Conservation (phyloP, 2,113 vertebrate genomes). For the Hippocampus zosterae region DNA sequence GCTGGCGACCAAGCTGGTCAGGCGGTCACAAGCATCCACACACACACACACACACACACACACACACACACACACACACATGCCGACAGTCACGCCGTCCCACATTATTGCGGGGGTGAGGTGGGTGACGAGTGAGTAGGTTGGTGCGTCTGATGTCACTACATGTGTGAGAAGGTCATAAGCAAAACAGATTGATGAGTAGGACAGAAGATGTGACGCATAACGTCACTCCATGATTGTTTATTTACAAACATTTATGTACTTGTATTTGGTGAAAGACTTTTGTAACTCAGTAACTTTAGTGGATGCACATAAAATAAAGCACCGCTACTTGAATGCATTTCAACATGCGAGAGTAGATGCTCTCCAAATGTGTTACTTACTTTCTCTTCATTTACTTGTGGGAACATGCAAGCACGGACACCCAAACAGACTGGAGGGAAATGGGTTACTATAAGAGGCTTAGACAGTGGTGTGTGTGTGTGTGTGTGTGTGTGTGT, state of each 20-base stretch:
- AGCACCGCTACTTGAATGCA: neutral
- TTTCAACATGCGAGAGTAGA: neutral
- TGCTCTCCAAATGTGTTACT: neutral
- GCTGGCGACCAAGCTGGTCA: conserved; percentile 48
- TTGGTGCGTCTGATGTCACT: conserved; percentile 16
- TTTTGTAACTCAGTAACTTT: neutral
- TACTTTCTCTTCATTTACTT: conserved; percentile 35
- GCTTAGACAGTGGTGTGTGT: conserved; percentile 32
- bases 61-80: conserved; percentile 36
- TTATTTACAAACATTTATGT: neutral
- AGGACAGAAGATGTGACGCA: conserved; percentile 18
- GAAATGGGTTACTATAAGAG: conserved; percentile 59
- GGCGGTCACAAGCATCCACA: conserved; percentile 37
- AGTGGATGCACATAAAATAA: neutral
- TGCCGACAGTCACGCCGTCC: conserved; percentile 31
- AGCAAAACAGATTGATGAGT: conserved; percentile 22
- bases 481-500: conserved; percentile 9
- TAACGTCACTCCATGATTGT: neutral
- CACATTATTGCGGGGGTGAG: conserved; percentile 25
- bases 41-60: conserved; percentile 21
- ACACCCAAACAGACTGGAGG: conserved; percentile 48
- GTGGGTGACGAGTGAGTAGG: conserved; percentile 15
- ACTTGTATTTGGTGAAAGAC: neutral
- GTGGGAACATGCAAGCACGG: conserved; percentile 21
- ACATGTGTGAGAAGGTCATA: conserved; percentile 29